A percentile compares a stretch with the other conserved stretches of the same genome.
phyloP scores from a whole-genome alignment of 2,797 vertebrate species.

The Propithecus deckenii region DNA sequence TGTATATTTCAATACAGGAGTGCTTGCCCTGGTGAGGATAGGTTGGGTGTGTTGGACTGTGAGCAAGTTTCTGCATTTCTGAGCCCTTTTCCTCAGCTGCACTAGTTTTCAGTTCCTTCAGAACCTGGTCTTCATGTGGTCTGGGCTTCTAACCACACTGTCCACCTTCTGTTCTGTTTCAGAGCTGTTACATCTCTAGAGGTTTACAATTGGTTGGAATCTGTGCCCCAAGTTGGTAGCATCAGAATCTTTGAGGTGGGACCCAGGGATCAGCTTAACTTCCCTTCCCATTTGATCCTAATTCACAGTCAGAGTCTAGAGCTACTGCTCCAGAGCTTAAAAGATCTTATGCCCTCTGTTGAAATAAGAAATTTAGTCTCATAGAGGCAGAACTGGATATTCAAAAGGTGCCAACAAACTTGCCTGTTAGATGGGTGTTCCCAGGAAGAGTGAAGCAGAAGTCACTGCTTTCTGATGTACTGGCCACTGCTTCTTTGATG shows the following conservation, averaged over 20 bases:
- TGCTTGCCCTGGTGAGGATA: neutral
- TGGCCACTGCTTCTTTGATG: neutral
- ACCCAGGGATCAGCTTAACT: neutral
- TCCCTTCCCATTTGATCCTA: neutral
- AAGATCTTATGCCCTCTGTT: neutral
- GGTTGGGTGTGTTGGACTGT: neutral
- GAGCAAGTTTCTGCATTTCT: neutral
- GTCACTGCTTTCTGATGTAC: neutral
- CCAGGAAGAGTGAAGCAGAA: neutral
- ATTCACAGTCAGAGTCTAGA: neutral
- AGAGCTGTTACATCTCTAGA: neutral
- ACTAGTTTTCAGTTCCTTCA: neutral
- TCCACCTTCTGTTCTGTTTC: neutral
- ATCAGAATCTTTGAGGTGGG: neutral
- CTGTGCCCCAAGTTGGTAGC: neutral
- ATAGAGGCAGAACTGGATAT: neutral
- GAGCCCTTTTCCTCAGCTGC: neutral
- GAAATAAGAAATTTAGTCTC: neutral
- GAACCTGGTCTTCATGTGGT: neutral
- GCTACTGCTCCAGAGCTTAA: neutral
- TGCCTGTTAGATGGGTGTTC: neutral
- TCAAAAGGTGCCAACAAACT: neutral
- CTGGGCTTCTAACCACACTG: neutral
- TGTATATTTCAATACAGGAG: neutral
- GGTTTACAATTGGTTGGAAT: neutral